These are phyloP conservation scores for Nymphicus hollandicus DNA, from an alignment of 2,113 vertebrate genomes.

Conservation along the genomic window DNA sequence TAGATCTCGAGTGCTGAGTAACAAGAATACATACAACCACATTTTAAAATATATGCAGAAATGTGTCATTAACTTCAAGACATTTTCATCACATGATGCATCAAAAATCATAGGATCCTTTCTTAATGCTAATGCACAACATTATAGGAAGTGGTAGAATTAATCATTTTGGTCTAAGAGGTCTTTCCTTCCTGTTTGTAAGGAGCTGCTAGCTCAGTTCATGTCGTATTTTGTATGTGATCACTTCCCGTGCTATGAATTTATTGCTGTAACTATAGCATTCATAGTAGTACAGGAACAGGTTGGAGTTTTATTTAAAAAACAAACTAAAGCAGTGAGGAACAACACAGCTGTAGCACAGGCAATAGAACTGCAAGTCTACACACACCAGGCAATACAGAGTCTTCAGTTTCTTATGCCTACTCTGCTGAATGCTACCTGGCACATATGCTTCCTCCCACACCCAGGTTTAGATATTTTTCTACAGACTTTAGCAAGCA, in stretches of 20 bases:
- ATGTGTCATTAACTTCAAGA: background rate
- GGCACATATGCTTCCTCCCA: background rate
- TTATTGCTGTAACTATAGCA: background rate
- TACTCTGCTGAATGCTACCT: background rate
- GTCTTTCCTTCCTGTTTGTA: background rate
- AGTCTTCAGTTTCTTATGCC: background rate
- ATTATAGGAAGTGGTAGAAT: background rate
- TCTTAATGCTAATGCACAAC: background rate
- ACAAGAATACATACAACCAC: background rate
- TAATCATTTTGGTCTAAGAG: background rate
- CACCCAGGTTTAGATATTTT: background rate
- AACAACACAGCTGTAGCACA: background rate
- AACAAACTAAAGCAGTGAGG: background rate
- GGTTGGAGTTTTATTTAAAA: background rate
- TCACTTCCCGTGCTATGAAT: background rate
- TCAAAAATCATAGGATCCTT: background rate
- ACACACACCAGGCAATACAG: accelerated
- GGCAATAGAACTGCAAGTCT: background rate
- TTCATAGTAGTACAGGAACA: background rate
- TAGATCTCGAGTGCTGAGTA: background rate
- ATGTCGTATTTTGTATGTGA: background rate
- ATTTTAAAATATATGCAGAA: background rate
- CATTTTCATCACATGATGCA: background rate
- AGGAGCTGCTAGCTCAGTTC: background rate
- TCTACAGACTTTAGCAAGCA: background rate